A percentile compares a stretch with the other conserved stretches of the same genome.
Conservation (phyloP, 2,797 vertebrate species). For the Notolepis coatsorum region DNA sequence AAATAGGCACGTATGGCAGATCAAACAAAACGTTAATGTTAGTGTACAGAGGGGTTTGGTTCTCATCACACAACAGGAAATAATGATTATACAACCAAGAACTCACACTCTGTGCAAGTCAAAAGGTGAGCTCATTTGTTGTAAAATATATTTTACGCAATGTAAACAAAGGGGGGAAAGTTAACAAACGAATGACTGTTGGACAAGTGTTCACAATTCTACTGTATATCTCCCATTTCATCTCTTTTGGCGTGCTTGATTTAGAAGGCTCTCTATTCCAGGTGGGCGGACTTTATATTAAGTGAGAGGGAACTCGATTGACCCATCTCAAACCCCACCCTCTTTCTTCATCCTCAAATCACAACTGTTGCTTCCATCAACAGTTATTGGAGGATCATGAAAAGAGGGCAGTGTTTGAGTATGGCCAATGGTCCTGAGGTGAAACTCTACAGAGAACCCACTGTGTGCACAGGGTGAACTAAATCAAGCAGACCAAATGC, state of each 20-base stretch:
- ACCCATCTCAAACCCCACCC: too few species aligned
- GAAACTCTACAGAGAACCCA: not conserved
- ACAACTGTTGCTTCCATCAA: too few species aligned
- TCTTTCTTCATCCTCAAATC: too few species aligned
- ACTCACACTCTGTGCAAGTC: constrained; percentile 49
- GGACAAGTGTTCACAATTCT: constrained; percentile 8
- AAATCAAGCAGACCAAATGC: constrained; percentile 29
- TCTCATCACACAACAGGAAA: not conserved
- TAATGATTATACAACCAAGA: constrained; percentile 14
- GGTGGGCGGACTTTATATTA: constrained; percentile 51
- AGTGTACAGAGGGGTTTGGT: constrained; percentile 16
- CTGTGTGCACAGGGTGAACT: not conserved
- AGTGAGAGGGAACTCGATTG: constrained; percentile 25
- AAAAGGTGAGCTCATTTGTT: constrained; percentile 24
- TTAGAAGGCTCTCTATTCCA: constrained; percentile 10
- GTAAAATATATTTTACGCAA: not conserved
- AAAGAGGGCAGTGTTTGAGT: too few species aligned
- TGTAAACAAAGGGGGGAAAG: constrained; percentile 24
- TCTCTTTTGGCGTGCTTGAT: constrained; percentile 16
- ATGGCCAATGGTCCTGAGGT: not conserved
- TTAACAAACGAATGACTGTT: constrained; percentile 6
- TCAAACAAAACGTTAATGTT: constrained; percentile 45
- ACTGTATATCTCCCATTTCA: not conserved
- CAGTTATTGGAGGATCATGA: too few species aligned
- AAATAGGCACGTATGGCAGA: constrained; percentile 79